These are phyloP conservation scores for Dipodomys merriami DNA, from an alignment of 2,113 vertebrate genomes.

Conservation along the genomic window DNA sequence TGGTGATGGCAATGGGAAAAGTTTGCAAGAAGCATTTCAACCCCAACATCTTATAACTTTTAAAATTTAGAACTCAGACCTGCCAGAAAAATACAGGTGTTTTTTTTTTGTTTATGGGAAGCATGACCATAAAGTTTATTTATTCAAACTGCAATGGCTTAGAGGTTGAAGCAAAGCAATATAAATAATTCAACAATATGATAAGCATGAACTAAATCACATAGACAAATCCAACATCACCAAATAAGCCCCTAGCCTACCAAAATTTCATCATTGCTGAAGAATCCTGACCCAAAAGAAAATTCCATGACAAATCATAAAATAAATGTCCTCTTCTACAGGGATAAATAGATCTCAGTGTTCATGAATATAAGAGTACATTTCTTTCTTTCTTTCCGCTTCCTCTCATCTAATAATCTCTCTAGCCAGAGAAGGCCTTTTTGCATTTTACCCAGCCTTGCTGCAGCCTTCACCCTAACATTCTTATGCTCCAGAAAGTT, in stretches of 20 bases:
- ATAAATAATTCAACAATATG: background rate
- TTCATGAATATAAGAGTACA: background rate
- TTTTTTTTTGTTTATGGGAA: background rate
- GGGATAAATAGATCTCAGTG: background rate
- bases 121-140: background rate
- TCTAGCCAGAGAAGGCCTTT: background rate
- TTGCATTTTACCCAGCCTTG: background rate
- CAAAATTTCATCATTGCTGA: background rate
- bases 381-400: background rate
- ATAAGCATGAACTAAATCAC: background rate
- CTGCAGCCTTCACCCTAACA: background rate
- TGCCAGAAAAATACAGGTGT: constrained; percentile 1
- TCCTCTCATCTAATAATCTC: constrained; percentile 24
- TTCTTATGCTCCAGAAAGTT: constrained; percentile 26
- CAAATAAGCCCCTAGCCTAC: background rate
- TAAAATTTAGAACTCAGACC: constrained; percentile 7
- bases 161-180: background rate
- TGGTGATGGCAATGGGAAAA: background rate
- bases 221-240: background rate
- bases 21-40: background rate
- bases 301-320: background rate
- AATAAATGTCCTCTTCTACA: background rate
- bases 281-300: background rate
- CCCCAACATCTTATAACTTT: background rate
- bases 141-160: background rate